phyloP scores from a whole-genome alignment of 1,140 invertebrate genomes.

The Drosophila dunni region DNA sequence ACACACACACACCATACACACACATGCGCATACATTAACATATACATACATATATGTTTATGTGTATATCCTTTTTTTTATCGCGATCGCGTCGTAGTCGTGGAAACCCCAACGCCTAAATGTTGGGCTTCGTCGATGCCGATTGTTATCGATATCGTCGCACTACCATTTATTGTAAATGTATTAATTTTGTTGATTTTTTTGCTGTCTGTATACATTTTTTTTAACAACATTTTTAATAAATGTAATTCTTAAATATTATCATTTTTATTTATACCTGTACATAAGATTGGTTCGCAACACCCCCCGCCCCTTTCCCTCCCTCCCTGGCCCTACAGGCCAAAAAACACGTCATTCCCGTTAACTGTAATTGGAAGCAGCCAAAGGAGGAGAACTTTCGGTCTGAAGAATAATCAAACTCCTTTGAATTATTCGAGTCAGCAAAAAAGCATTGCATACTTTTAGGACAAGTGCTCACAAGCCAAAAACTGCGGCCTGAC shows the following conservation, averaged over 20 bases:
- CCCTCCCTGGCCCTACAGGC: not conserved
- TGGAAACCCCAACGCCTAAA: conserved; percentile 43
- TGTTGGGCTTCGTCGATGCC: conserved; percentile 58
- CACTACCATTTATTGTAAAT: conserved; percentile 82
- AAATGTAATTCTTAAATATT: conserved; percentile 79
- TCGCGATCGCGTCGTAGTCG: conserved; percentile 43
- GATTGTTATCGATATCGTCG: conserved; percentile 77
- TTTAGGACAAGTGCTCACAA: conserved; percentile 8
- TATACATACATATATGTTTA: conserved; percentile 17
- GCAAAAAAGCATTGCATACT: conserved; percentile 43
- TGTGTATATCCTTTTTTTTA: conserved; percentile 38
- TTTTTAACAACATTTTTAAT: conserved; percentile 82
- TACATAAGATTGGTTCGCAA: conserved; percentile 2
- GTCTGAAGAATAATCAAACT: not conserved
- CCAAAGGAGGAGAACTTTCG: not conserved
- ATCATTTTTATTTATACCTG: conserved; percentile 36
- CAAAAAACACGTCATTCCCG: not conserved
- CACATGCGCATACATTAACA: conserved; percentile 33
- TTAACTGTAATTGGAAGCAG: not conserved
- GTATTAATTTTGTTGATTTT: conserved; percentile 83
- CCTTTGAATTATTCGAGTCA: not conserved
- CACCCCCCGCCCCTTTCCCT: not conserved
- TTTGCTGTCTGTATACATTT: conserved; percentile 83
- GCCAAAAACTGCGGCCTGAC: not conserved
- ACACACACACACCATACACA: conserved; percentile 4